Evolutionary conservation across 2,113 vertebrate genomes (phyloP).

Genomic region (Indicator indicator): DNA sequence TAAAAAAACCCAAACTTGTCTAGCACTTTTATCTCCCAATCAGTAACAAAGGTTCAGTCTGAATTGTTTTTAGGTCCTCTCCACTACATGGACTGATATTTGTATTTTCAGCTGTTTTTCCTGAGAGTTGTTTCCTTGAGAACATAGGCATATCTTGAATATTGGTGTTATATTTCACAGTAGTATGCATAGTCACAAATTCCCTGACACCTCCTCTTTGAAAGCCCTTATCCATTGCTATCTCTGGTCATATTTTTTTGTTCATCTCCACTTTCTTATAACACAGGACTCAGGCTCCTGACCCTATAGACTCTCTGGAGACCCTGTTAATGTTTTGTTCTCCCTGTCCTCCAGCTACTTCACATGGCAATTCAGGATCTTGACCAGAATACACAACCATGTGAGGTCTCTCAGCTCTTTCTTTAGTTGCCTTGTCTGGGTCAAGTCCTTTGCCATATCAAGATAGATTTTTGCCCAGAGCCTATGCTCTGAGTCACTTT

Average conservation of each 20-base stretch:
- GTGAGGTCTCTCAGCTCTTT: background rate
- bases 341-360: background rate
- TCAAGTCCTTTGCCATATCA: background rate
- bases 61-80: background rate
- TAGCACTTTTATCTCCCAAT: background rate
- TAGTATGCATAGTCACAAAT: background rate
- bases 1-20: background rate
- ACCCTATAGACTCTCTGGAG: background rate
- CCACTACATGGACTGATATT: background rate
- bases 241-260: background rate
- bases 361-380: background rate
- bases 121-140: background rate
- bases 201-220: background rate
- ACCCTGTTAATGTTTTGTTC: background rate
- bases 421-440: background rate
- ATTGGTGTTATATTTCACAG: background rate
- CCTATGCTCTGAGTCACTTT: background rate
- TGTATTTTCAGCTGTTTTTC: background rate
- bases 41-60: background rate
- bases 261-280: background rate
- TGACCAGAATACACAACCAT: background rate
- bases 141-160: background rate
- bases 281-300: background rate
- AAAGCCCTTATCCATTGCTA: background rate
- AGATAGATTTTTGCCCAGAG: background rate